Conservation (phyloP, 2,888 invertebrate genomes). For the Drosophila aldrichi region DNA sequence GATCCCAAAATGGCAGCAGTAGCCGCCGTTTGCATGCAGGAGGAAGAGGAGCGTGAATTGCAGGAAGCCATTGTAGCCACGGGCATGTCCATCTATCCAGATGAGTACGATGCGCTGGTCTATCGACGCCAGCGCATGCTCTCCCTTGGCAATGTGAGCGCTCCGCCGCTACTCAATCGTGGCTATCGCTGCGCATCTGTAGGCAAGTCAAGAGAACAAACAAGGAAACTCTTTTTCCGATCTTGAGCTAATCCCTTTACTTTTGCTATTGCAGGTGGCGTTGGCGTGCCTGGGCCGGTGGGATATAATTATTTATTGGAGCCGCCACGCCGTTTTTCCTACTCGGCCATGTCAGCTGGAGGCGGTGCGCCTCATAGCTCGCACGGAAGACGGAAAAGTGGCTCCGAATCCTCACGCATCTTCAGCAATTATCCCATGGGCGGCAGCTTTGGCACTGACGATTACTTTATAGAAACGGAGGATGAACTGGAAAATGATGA, state of each 20-base stretch:
- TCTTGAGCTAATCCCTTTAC: neutral
- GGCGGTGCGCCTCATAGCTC: constrained; percentile 81
- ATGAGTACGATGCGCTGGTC: constrained; percentile 86
- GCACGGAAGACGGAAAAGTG: constrained; percentile 87
- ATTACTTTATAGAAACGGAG: constrained; percentile 85
- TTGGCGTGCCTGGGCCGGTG: constrained; percentile 87
- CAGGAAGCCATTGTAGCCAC: constrained; percentile 91
- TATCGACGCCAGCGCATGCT: constrained; percentile 87
- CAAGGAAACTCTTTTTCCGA: rapidly evolving
- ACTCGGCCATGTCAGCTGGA: constrained; percentile 82
- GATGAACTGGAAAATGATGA: constrained; percentile 86
- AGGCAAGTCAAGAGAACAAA: constrained; percentile 76
- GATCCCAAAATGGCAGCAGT: constrained; percentile 93
- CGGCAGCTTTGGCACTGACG: constrained; percentile 85
- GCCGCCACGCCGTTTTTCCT: constrained; percentile 88
- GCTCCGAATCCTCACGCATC: constrained; percentile 87
- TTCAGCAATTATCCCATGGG: constrained; percentile 85
- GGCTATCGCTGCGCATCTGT: constrained; percentile 88
- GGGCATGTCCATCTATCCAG: constrained; percentile 86
- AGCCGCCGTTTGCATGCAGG: constrained; percentile 91
- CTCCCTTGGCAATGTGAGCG: constrained; percentile 89
- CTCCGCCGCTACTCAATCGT: constrained; percentile 86
- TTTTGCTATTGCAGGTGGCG: constrained; percentile 85
- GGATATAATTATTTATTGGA: constrained; percentile 91
- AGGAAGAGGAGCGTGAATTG: constrained; percentile 90